These are phyloP conservation scores for Macrophya alboannulata DNA, from an alignment of 2,888 invertebrate genomes.

Conservation along the genomic window DNA sequence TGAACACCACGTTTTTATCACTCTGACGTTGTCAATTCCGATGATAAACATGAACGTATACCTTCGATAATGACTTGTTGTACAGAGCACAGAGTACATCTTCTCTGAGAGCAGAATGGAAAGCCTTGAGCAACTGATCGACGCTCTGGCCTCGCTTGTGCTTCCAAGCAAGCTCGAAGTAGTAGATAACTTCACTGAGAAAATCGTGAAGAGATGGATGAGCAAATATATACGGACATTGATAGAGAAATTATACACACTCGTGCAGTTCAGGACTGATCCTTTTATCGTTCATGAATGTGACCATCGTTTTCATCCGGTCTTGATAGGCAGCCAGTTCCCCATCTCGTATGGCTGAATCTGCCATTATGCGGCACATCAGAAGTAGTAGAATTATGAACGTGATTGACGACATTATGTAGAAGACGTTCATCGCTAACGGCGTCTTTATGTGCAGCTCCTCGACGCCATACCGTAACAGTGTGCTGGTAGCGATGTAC, in stretches of 20 bases:
- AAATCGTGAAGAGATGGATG: background rate
- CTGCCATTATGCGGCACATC: conserved; percentile 19
- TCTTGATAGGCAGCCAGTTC: conserved; percentile 65
- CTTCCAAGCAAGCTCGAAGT: conserved; percentile 67
- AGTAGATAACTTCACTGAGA: conserved; percentile 44
- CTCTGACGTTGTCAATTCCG: background rate
- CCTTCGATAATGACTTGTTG: conserved; percentile 53
- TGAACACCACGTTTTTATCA: background rate
- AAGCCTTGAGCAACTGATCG: conserved; percentile 55
- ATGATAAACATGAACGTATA: background rate
- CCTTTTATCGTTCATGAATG: conserved; percentile 63
- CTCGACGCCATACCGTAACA: background rate
- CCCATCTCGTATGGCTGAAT: conserved; percentile 55
- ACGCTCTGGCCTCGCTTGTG: conserved; percentile 61
- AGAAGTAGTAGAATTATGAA: conserved; percentile 27
- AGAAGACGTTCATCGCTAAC: conserved; percentile 22
- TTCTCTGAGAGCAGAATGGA: conserved; percentile 63
- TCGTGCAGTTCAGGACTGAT: conserved; percentile 60
- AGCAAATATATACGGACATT: background rate
- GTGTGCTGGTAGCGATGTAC: conserved; percentile 26
- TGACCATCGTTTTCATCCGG: conserved; percentile 64
- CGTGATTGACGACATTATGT: conserved; percentile 25
- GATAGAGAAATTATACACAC: background rate
- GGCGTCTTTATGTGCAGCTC: conserved; percentile 33
- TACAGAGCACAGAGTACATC: conserved; percentile 64